Evolutionary conservation across 2,888 invertebrate species (phyloP), one percentile per base, ranked within the genome.

Genomic region (Eupithecia inturbata): DNA sequence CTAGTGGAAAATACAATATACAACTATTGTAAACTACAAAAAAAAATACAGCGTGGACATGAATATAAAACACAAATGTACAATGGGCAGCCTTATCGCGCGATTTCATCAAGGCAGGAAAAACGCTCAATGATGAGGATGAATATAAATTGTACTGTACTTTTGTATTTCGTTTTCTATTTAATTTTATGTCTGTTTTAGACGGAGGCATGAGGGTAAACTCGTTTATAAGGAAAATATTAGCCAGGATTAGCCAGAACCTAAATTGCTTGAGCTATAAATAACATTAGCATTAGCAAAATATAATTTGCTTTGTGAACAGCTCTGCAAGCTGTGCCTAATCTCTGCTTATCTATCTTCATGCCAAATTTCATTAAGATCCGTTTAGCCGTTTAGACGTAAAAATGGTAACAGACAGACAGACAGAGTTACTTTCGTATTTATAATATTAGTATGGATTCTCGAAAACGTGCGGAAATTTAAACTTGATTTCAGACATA

Each of bases 241-340:
- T 31, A 62, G 62, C 31, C 19, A 19, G 62, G 62, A 62, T 62
- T 62, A 19, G 62, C 16, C 9, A 31, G 19, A 62, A 64, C 28
- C 62, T 28, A 36, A 64, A 64, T 64, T 33, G 63, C 63, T 36
- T 12, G 33, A 36, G 33, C 63, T 19, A 64, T 64, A 64, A 62
- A 31, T 64, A 64, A 64, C n/a, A n/a, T n/a, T 64, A 64, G 36
- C 31, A 64, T 26, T 66, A 39, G 26, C 6, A 36, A 39, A 66
- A 66, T 14, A 66, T 73, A 26, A 66, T 66, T 66, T 39, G 19
- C 14, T 66, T 39, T 22, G 63, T 64, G 22, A 76, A 66, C 12
- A 39, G 22, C 36, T 64, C 36, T 39, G 53, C 72, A 75, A 75
- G 72, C 69, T 75, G 75, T 75, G 67, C 75, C 69, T 75, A 75